These are phyloP conservation scores for Parascotia fuliginaria DNA, from an alignment of 2,888 invertebrate genomes.

Conservation along the genomic window DNA sequence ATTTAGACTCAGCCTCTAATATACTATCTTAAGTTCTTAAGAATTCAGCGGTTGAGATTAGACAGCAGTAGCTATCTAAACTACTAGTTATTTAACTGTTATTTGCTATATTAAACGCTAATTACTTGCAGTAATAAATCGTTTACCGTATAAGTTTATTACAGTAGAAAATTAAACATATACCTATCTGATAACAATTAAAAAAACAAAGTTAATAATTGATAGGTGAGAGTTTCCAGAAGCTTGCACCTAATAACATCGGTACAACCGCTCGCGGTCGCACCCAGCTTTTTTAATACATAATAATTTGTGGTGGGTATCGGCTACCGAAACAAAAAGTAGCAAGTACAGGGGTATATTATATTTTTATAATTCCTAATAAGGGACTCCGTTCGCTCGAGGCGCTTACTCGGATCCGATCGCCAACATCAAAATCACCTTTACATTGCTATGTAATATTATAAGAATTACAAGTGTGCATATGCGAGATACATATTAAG, in stretches of 20 bases:
- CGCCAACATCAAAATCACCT: conserved; percentile 29
- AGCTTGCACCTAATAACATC: neutral
- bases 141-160: too few relatives aligned
- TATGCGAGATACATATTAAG: neutral
- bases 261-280: conserved; percentile 27
- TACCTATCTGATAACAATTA: conserved; percentile 1
- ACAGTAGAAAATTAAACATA: too few relatives aligned
- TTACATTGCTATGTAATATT: conserved; percentile 19
- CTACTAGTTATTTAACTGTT: too few relatives aligned
- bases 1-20: too few relatives aligned
- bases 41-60: too few relatives aligned
- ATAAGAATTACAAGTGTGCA: neutral
- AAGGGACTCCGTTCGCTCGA: conserved; percentile 54
- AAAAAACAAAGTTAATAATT: conserved; percentile 2
- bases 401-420: conserved; percentile 21
- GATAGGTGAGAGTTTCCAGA: neutral
- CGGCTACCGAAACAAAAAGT: conserved; percentile 62
- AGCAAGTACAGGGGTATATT: conserved; percentile 53
- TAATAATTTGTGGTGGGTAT: conserved; percentile 64
- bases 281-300: conserved; percentile 45
- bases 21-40: too few relatives aligned
- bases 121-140: too few relatives aligned
- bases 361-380: conserved; percentile 79
- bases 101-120: too few relatives aligned
- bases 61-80: too few relatives aligned